Conservation (phyloP, 1,140 invertebrate species). For the Drosophila sp. region DNA sequence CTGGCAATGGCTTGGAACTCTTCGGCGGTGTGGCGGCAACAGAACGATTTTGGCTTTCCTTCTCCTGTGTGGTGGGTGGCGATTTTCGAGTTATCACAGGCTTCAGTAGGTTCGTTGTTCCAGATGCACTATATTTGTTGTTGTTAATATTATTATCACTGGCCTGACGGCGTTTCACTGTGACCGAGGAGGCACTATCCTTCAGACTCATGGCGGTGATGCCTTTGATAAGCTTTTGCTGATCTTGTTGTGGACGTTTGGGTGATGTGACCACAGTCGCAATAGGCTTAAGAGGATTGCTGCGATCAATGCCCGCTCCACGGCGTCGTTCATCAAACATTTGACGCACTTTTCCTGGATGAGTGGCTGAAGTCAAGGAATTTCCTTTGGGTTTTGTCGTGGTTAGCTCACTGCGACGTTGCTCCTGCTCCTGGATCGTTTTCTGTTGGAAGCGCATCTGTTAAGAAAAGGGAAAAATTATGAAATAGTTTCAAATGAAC, state of each 20-base stretch:
- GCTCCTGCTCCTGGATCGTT: conserved; percentile 68
- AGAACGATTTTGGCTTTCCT: neutral
- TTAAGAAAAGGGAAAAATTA: conserved; percentile 5
- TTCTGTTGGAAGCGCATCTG: conserved; percentile 82
- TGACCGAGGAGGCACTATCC: conserved; percentile 27
- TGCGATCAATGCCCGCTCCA: conserved; percentile 90
- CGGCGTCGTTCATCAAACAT: conserved; percentile 91
- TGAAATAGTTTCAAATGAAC: neutral
- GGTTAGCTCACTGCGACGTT: conserved; percentile 57
- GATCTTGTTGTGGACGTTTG: conserved; percentile 9
- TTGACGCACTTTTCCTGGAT: conserved; percentile 86
- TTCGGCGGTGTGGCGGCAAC: conserved; percentile 5
- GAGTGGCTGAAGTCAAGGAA: conserved; percentile 2
- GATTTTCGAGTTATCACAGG: conserved; percentile 60
- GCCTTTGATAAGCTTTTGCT: conserved; percentile 47
- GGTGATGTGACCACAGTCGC: conserved; percentile 56
- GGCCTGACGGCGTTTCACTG: conserved; percentile 4
- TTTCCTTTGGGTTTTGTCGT: conserved; percentile 13
- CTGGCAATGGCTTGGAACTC: conserved; percentile 12
- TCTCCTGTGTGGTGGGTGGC: conserved; percentile 35
- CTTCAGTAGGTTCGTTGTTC: conserved; percentile 45
- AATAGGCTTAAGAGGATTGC: conserved; percentile 90
- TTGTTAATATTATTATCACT: conserved; percentile 65
- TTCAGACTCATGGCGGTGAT: conserved; percentile 47
- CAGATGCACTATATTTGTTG: conserved; percentile 46